Base-by-base conservation (phyloP, 2,797 vertebrate species). In the Phoeniculus purpureus region DNA sequence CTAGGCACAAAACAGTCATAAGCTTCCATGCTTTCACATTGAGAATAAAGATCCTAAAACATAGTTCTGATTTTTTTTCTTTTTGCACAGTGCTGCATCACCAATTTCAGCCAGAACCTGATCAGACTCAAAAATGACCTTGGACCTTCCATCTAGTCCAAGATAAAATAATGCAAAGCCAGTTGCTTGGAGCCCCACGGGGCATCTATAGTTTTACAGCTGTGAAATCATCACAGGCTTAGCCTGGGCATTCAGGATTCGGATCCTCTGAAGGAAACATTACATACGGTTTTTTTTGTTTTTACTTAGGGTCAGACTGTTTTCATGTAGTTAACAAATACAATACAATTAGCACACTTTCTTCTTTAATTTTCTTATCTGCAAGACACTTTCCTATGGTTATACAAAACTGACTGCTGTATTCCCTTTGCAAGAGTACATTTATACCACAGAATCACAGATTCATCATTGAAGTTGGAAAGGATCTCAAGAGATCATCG, bases 281-380 rank as follows among this genome's bases (percentile, higher is more conserved):
- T 89, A 88, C 47, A 48, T n/a, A 87, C 45, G 67, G 60, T 19
- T n/a, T 77, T 25, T 45, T 59, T 55, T 66, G 26, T 32, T 9
- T 4, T 6, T 21, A 21, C 48, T 89, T 82, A 84, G 26, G 17
- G 23, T 83, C 55, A 85, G 15, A 45, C 11, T 61, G 22, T 59
- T 93, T 43, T 50, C 66, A 90, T 48, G 29, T 9, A 43, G 18
- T 68, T 89, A 76, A 85, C 18, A 74, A 93, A 89, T 32, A 71
- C 22, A 55, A 18, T 47, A 60, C 73, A 95, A 78, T 68, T 87
- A 91, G 51, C 26, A 90, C 86, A 78, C n/a, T 74, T 85, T 52
- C 43, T 90, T 87, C 66, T 81, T 85, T 92, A 27, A 67, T 85
- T 77, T 89, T 85, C 32, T 84, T 75, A 93, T 70, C 77, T 81